A percentile compares a stretch with the other conserved stretches of the same genome.
These are phyloP conservation scores for Drosophila lowei DNA, from an alignment of 1,140 invertebrate genomes.

Conservation along the genomic window DNA sequence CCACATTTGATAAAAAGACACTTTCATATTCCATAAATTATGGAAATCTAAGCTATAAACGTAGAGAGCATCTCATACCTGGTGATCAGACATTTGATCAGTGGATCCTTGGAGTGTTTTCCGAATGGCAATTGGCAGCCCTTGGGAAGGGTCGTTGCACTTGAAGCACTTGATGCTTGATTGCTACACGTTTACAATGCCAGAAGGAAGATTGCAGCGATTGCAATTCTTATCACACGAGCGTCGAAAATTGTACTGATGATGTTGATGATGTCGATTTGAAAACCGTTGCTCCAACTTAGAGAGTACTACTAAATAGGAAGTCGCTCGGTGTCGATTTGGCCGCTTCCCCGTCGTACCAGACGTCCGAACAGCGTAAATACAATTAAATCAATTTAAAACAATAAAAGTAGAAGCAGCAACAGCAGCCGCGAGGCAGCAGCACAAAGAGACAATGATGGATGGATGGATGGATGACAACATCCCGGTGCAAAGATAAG, in stretches of 20 bases:
- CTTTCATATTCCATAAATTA: constrained; percentile 10
- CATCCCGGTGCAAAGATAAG: constrained; percentile 48
- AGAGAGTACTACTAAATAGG: constrained; percentile 59
- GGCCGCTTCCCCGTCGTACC: constrained; percentile 38
- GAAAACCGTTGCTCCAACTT: constrained; percentile 31
- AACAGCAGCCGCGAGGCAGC: neutral
- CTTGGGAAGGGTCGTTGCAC: constrained; percentile 46
- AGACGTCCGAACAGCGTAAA: constrained; percentile 68
- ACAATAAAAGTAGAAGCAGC: constrained; percentile 65
- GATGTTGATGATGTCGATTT: constrained; percentile 17
- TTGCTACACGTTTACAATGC: constrained; percentile 22
- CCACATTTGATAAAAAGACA: constrained; percentile 5
- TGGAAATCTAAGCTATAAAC: constrained; percentile 10
- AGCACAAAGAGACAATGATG: constrained; percentile 66
- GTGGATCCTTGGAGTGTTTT: constrained; percentile 17
- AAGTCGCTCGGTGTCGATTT: constrained; percentile 51
- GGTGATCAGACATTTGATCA: constrained; percentile 40
- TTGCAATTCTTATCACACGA: constrained; percentile 43
- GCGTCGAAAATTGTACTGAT: constrained; percentile 39
- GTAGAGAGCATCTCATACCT: constrained; percentile 27
- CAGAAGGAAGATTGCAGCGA: constrained; percentile 8
- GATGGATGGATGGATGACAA: constrained; percentile 38
- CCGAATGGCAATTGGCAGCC: neutral
- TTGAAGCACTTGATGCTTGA: constrained; percentile 17
- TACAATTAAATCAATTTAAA: constrained; percentile 81